Base-by-base conservation (phyloP, 2,888 invertebrate species). In the Drosophila paramelanica region DNA sequence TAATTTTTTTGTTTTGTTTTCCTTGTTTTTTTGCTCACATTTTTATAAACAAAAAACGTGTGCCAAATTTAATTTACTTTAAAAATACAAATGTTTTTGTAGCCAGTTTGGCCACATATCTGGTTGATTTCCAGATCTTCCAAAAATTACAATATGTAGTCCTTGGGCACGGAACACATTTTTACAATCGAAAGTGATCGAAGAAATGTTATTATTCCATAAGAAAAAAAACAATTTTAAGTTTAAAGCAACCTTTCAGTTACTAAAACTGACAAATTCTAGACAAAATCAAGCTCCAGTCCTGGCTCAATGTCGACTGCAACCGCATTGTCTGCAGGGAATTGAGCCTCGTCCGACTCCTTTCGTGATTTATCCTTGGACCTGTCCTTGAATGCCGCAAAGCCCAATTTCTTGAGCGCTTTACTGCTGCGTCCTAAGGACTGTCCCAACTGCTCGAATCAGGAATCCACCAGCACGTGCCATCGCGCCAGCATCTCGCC, bases 401-500 rank as follows among this genome's bases (percentile, higher is more conserved):
- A 83, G 67, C 91, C 87, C 65, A 91, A 69, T 69, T 91, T 88
- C 47, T 89, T 85, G 36, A 91, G 72, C 47, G 89, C 87, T 59
- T 87, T 91, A 59, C 89, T 90, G 75, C 91, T 89, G 77, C 92
- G 92, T 52, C 91, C 87, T 8, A 91, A 89, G 77, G 92, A 89
- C 73, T 91, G 91, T 69, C 92, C 92, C 84, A 92, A 90, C 90
- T 92, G 91, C 88, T 92, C 92, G 81, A 93, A 94, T 95, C 95
- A 95, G 92, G 96, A 96, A 91, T 96, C 95, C 81, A 98, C 94
- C 70, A 98, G 93, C 38, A 98, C 96, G 92, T 98, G 98, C 98
- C 98, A 98, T 58, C 98, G 96, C 90, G 97, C 97, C 67, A 98
- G 95, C 93, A 98, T 97, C 89, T 97, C 97, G 31, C 97, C 97